Evolutionary conservation across 2,797 vertebrate genomes (phyloP).

Genomic region (Periophthalmus magnuspinnatus): DNA sequence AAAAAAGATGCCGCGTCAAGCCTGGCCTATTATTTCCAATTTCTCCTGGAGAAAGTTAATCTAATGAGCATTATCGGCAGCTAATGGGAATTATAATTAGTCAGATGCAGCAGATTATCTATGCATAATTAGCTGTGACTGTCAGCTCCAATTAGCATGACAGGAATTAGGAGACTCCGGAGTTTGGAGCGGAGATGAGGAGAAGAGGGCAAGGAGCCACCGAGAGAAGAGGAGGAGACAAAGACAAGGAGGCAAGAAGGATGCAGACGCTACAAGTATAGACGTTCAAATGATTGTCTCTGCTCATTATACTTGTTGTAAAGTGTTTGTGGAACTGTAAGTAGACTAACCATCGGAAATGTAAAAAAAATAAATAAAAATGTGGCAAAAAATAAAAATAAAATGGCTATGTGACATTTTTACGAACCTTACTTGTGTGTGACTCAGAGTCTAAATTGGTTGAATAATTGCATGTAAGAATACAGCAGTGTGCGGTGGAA

Average conservation of each 20-base stretch:
- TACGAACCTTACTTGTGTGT: too few relatives aligned
- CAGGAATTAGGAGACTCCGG: conserved; percentile 74
- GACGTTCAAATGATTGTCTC: background rate
- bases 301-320: background rate
- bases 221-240: conserved; percentile 11
- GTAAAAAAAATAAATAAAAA: too few relatives aligned
- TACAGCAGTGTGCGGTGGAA: too few relatives aligned
- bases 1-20: conserved; percentile 52
- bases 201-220: conserved; percentile 32
- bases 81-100: conserved; percentile 86
- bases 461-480: too few relatives aligned
- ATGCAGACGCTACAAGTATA: background rate
- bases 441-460: too few relatives aligned
- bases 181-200: conserved; percentile 49
- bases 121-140: conserved; percentile 83
- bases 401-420: too few relatives aligned
- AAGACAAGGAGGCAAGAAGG: too few relatives aligned
- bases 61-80: conserved; percentile 83
- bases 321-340: background rate
- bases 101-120: conserved; percentile 85
- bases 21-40: conserved; percentile 75
- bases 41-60: conserved; percentile 83
- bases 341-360: background rate
- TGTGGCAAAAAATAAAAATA: too few relatives aligned
- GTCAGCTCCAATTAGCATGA: conserved; percentile 84